Conservation (phyloP, 2,113 vertebrate species). For the Gila orcuttii region DNA sequence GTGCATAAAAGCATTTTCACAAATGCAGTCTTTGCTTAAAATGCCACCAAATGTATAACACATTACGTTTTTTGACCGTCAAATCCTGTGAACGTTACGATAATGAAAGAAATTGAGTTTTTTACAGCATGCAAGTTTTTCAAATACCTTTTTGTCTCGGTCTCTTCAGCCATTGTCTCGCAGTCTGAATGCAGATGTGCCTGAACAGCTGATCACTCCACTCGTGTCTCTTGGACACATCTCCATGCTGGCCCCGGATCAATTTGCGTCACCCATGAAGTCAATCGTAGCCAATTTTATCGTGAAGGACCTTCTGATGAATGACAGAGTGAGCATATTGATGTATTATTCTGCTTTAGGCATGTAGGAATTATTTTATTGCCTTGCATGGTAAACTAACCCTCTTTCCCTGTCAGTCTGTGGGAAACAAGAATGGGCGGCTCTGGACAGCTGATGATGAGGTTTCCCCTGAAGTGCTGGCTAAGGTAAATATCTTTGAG, state of each 20-base stretch:
- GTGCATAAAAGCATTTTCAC: not conserved
- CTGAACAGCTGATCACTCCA: slow-evolving; percentile 96
- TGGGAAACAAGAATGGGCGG: slow-evolving; percentile 97
- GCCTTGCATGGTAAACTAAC: not conserved
- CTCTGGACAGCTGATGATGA: slow-evolving; percentile 97
- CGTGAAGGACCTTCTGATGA: slow-evolving; percentile 98
- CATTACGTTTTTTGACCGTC: not conserved
- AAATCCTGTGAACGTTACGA: not conserved
- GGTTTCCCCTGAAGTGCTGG: slow-evolving; percentile 95
- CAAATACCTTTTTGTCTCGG: too few relatives aligned
- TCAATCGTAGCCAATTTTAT: slow-evolving; percentile 99
- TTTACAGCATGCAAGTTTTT: not conserved
- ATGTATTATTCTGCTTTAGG: not conserved
- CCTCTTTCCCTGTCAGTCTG: slow-evolving; percentile 78
- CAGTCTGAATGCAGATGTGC: slow-evolving; percentile 96
- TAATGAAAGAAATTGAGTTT: not conserved
- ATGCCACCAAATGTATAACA: not conserved
- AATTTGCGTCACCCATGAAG: slow-evolving; percentile 99
- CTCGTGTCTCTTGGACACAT: slow-evolving; percentile 98
- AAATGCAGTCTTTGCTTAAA: not conserved
- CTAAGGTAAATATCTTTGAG: slow-evolving; percentile 83
- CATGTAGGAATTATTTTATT: not conserved
- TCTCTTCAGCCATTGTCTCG: slow-evolving; percentile 89
- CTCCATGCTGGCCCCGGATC: slow-evolving; percentile 98
- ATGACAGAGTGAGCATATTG: slow-evolving; percentile 87